These are phyloP conservation scores for Lepisosteus oculatus DNA, from an alignment of 2,113 vertebrate species.

Conservation along the genomic window DNA sequence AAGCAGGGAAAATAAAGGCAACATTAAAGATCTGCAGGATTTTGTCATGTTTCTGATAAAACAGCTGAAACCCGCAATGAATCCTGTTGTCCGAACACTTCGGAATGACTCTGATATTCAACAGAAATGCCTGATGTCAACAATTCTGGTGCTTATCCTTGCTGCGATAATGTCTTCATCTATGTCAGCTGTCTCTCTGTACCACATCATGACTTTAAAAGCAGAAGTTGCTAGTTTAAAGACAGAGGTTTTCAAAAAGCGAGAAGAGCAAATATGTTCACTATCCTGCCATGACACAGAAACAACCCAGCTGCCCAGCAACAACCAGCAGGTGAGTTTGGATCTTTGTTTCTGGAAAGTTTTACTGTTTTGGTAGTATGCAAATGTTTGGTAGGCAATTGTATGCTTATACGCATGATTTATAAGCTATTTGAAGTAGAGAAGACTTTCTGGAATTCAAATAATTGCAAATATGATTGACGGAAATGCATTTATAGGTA, in stretches of 20 bases:
- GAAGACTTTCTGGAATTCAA: too few relatives aligned
- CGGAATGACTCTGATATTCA: constrained; percentile 24
- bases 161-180: constrained; percentile 73
- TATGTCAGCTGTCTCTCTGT: constrained; percentile 75
- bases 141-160: constrained; percentile 67
- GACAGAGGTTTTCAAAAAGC: constrained; percentile 52
- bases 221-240: constrained; percentile 77
- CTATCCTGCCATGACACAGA: not conserved
- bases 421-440: too few relatives aligned
- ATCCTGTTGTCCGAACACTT: not conserved
- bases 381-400: too few relatives aligned
- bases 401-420: too few relatives aligned
- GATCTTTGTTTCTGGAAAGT: not conserved
- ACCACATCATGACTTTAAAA: constrained; percentile 72
- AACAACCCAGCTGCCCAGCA: not conserved
- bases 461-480: too few relatives aligned
- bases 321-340: constrained; percentile 32
- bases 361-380: too few relatives aligned
- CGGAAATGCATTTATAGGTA: not conserved
- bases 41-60: not conserved
- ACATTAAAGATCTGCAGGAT: not conserved
- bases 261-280: constrained; percentile 36
- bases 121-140: constrained; percentile 43
- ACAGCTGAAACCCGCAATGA: not conserved
- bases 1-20: not conserved